A percentile compares a stretch with the other conserved stretches of the same genome.
These are phyloP conservation scores for Crypturellus tataupa DNA, from an alignment of 2,797 vertebrate genomes.

Conservation along the genomic window DNA sequence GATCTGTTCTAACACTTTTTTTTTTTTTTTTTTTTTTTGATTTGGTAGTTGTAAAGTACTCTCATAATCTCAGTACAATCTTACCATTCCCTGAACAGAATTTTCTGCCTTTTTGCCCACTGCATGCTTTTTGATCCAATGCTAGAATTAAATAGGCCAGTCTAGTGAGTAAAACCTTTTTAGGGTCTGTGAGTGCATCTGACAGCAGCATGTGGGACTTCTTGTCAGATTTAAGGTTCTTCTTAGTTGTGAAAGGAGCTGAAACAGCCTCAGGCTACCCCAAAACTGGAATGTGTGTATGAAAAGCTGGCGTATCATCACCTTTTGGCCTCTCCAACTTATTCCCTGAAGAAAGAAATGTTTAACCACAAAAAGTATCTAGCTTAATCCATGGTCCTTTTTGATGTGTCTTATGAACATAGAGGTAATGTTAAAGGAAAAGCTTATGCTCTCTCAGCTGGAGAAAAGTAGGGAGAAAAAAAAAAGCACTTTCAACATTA, in stretches of 20 bases:
- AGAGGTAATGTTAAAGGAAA: background rate
- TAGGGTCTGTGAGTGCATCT: background rate
- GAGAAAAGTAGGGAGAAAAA: background rate
- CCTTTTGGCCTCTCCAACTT: background rate
- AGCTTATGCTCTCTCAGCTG: background rate
- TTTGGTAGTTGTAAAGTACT: background rate
- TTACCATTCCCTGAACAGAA: background rate
- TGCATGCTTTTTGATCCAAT: background rate
- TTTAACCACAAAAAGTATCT: conserved; percentile 40
- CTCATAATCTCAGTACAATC: background rate
- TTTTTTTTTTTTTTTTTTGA: no score
- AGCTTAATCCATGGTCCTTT: background rate
- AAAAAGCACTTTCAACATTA: background rate
- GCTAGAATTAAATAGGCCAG: background rate
- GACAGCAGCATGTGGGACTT: conserved; percentile 2
- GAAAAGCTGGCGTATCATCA: conserved; percentile 35
- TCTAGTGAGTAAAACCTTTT: background rate
- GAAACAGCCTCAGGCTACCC: conserved; percentile 48
- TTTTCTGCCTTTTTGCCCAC: conserved; percentile 15
- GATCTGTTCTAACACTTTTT: background rate
- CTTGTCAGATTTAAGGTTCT: background rate
- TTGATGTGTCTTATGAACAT: conserved; percentile 3
- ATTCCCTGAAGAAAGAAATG: conserved; percentile 44
- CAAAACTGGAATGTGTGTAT: background rate
- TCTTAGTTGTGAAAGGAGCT: conserved; percentile 20